These are phyloP conservation scores for Habropoda laboriosa DNA, from an alignment of 1,140 invertebrate genomes.

Conservation along the genomic window DNA sequence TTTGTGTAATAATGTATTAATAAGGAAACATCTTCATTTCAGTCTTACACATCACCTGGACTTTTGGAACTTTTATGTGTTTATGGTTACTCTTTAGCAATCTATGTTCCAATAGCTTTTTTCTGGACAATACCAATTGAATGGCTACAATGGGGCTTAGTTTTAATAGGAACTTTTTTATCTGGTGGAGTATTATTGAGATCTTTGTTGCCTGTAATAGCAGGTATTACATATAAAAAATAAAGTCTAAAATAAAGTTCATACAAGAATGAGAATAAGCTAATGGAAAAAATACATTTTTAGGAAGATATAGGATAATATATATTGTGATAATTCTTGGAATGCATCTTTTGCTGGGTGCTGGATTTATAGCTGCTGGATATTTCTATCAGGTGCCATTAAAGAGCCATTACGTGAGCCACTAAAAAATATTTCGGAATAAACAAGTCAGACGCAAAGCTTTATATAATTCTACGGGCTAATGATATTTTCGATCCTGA, in stretches of 20 bases:
- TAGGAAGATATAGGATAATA: conserved; percentile 85
- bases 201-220: conserved; percentile 90
- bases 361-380: conserved; percentile 94
- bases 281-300: conserved; percentile 43
- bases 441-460: background rate
- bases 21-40: conserved; percentile 71
- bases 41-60: conserved; percentile 84
- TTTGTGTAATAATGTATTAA: background rate
- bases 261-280: background rate
- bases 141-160: conserved; percentile 94
- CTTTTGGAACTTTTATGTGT: conserved; percentile 94
- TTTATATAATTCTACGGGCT: background rate
- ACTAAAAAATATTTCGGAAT: background rate
- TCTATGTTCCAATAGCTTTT: conserved; percentile 97
- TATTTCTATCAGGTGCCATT: conserved; percentile 85
- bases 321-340: conserved; percentile 86
- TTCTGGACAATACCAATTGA: conserved; percentile 94
- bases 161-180: conserved; percentile 89
- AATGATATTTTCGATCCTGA: background rate
- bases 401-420: background rate
- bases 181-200: conserved; percentile 93
- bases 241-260: no score
- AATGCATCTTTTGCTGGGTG: conserved; percentile 90
- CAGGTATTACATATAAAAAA: conserved; percentile 70
- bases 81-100: conserved; percentile 97